phyloP scores from a whole-genome alignment of 2,113 vertebrate genomes.

The Lampris megalopsis region DNA sequence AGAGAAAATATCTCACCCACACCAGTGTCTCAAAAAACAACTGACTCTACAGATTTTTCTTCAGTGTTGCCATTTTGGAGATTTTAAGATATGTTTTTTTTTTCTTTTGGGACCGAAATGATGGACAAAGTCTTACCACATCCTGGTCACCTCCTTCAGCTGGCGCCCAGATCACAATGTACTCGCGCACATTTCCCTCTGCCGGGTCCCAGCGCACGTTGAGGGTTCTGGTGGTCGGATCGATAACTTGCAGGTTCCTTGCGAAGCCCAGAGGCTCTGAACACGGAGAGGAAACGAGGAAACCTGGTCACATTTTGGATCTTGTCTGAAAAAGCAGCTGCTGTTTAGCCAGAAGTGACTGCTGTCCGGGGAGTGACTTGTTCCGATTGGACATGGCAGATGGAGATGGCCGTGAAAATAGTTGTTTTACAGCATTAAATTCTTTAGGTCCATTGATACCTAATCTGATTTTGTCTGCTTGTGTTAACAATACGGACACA shows the following conservation, averaged over 20 bases:
- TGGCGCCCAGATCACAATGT: slow-evolving; percentile 88
- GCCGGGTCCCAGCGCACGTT: slow-evolving; percentile 94
- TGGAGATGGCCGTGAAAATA: neutral
- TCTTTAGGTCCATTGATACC: neutral
- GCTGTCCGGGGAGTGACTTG: slow-evolving; percentile 9
- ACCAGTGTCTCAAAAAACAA: too few relatives aligned
- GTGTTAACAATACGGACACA: too few relatives aligned
- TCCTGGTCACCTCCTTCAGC: slow-evolving; percentile 85
- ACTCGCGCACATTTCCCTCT: slow-evolving; percentile 92
- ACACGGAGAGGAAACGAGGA: slow-evolving; percentile 9
- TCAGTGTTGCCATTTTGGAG: too few relatives aligned
- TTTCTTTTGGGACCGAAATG: too few relatives aligned
- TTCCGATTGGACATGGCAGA: neutral
- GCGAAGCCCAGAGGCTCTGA: slow-evolving; percentile 90
- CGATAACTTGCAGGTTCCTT: slow-evolving; percentile 90
- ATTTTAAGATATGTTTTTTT: too few relatives aligned
- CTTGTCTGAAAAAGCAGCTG: slow-evolving; percentile 3
- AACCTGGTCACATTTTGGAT: neutral
- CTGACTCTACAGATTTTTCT: too few relatives aligned
- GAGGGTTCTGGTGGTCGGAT: slow-evolving; percentile 93
- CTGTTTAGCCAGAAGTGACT: slow-evolving; percentile 9
- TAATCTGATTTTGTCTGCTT: too few relatives aligned
- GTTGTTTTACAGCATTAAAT: neutral
- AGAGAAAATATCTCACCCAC: too few relatives aligned
- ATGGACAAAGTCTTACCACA: slow-evolving; percentile 82